Evolutionary conservation across 2,888 invertebrate species (phyloP).

Genomic region (Melanophora roralis): DNA sequence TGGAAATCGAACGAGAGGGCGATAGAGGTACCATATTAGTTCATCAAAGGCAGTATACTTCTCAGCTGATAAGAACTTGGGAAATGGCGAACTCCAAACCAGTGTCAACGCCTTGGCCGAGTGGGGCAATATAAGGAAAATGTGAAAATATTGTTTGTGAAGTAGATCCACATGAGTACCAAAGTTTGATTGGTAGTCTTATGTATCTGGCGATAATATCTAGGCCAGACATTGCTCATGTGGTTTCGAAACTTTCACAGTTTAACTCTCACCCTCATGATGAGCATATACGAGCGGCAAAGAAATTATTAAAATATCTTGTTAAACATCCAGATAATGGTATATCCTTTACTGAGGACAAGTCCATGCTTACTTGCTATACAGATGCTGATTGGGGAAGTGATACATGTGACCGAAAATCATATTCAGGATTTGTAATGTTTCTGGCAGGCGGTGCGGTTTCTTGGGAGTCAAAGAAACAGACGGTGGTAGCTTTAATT

Average conservation of each 20-base stretch:
- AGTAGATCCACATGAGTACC: slow-evolving; percentile 21
- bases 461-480: slow-evolving; percentile 59
- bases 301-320: slow-evolving; percentile 44
- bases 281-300: slow-evolving; percentile 29
- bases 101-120: slow-evolving; percentile 43
- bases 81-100: slow-evolving; percentile 9
- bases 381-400: slow-evolving; percentile 61
- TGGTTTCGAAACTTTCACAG: no score
- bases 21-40: slow-evolving; percentile 32
- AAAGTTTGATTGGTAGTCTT: slow-evolving; percentile 43
- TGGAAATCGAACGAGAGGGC: slow-evolving; percentile 45
- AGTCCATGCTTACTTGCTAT: slow-evolving; percentile 48
- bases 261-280: no score
- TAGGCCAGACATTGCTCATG: slow-evolving; percentile 44
- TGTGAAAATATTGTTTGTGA: slow-evolving; percentile 8
- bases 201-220: slow-evolving; percentile 49
- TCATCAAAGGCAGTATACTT: slow-evolving; percentile 34
- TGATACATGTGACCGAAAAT: slow-evolving; percentile 49
- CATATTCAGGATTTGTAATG: no score
- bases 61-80: no score
- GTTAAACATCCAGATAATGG: slow-evolving; percentile 10
- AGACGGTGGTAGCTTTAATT: slow-evolving; percentile 47
- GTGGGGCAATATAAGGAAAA: slow-evolving; percentile 41
- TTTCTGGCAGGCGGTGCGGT: no score
- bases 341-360: slow-evolving; percentile 6